A percentile compares a stretch with the other conserved stretches of the same genome.
These are phyloP conservation scores for Amiota communis DNA, from an alignment of 2,888 invertebrate species.

Conservation along the genomic window DNA sequence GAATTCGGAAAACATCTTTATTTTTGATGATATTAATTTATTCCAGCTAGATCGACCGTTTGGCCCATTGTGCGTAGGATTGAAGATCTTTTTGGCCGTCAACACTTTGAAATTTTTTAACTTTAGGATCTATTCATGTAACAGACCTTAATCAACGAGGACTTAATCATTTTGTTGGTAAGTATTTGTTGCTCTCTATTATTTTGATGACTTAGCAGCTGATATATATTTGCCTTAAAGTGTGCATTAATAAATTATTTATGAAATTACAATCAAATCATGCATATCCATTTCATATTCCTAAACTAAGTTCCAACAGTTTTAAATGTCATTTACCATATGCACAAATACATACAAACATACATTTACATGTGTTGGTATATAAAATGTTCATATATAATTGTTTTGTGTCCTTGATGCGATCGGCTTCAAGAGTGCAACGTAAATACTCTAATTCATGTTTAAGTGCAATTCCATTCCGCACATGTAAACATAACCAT, in stretches of 20 bases:
- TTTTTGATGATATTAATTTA: too few relatives aligned
- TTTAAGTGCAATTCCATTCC: conserved; percentile 15
- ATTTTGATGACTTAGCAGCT: neutral
- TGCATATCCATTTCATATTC: neutral
- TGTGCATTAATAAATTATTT: neutral
- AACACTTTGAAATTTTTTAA: too few relatives aligned
- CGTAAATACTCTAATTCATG: conserved; percentile 14
- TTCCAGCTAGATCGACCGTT: too few relatives aligned
- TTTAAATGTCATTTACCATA: conserved; percentile 6
- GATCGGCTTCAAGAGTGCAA: conserved; percentile 6
- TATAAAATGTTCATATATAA: neutral
- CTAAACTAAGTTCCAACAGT: neutral
- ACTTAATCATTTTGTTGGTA: too few relatives aligned
- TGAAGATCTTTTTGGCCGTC: too few relatives aligned
- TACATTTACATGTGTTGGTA: neutral
- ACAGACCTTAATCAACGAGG: too few relatives aligned
- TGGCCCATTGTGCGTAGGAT: too few relatives aligned
- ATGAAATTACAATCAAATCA: neutral
- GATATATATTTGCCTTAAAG: neutral
- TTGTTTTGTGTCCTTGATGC: conserved; percentile 6
- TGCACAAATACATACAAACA: neutral
- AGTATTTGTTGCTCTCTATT: too few relatives aligned
- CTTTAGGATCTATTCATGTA: too few relatives aligned
- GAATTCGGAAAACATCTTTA: too few relatives aligned
- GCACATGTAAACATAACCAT: neutral